Conservation (phyloP, 2,888 invertebrate genomes). For the Labia minor region DNA sequence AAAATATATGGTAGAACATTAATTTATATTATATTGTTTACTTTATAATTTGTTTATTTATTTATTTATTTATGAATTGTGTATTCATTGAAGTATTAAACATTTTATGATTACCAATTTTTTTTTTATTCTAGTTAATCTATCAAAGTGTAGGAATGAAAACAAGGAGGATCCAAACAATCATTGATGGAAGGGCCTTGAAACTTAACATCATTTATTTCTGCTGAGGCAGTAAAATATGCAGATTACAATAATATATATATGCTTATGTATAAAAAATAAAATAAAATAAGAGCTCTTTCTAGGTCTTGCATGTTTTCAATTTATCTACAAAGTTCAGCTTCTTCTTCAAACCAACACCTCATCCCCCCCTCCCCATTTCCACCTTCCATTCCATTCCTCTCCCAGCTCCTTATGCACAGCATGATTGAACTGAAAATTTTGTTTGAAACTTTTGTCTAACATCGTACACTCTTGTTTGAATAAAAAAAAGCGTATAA, state of each 20-base stretch:
- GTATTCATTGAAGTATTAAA: too few species aligned
- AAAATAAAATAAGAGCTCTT: not conserved
- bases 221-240: slow-evolving; percentile 13
- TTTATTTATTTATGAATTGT: too few species aligned
- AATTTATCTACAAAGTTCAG: slow-evolving; percentile 13
- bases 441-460: slow-evolving; percentile 2
- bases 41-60: too few species aligned
- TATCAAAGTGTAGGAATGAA: too few species aligned
- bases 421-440: slow-evolving; percentile 8
- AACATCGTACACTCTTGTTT: not conserved
- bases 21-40: too few species aligned
- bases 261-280: not conserved
- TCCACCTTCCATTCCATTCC: not conserved
- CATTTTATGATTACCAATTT: too few species aligned
- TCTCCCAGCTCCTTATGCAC: not conserved
- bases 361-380: not conserved
- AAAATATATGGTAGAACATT: too few species aligned
- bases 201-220: not conserved
- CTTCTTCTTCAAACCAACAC: not conserved
- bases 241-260: not conserved
- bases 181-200: not conserved
- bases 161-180: not conserved
- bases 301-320: not conserved
- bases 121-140: not conserved
- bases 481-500: not conserved